Evolutionary conservation across 2,888 invertebrate genomes (phyloP).

Genomic region (Trichogramma evanescens): DNA sequence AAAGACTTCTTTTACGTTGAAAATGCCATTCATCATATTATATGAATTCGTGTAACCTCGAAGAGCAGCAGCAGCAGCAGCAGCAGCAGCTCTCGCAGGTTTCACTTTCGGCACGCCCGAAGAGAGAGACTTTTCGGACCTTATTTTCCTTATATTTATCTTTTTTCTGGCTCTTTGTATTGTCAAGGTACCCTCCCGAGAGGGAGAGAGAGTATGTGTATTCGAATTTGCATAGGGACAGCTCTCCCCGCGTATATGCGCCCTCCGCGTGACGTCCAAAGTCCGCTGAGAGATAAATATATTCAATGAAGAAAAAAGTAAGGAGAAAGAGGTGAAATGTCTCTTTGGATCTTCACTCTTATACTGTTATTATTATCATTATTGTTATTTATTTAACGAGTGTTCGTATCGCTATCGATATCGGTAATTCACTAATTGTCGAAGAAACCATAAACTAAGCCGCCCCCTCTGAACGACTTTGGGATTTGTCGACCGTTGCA

Average conservation of each 20-base stretch:
- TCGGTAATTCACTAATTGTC: neutral
- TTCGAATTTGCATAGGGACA: conserved; percentile 12
- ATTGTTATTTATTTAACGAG: neutral
- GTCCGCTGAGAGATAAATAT: neutral
- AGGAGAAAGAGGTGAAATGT: neutral
- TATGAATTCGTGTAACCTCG: too few species aligned
- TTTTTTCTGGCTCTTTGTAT: neutral
- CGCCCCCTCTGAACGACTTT: neutral
- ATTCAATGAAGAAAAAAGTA: neutral
- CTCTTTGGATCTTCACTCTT: neutral
- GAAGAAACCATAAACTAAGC: conserved; percentile 15
- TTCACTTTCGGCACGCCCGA: conserved; percentile 14
- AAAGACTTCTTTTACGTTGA: neutral
- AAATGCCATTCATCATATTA: conserved; percentile 8
- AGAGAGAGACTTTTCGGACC: neutral
- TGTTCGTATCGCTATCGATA: neutral
- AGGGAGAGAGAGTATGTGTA: neutral
- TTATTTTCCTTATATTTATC: neutral
- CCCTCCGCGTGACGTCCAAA: conserved; percentile 20
- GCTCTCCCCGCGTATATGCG: neutral
- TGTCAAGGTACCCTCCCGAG: neutral
- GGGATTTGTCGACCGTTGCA: too few species aligned
- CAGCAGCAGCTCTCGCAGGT: neutral
- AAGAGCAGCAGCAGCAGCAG: too few species aligned
- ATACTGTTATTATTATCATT: too few species aligned